These are phyloP conservation scores for Tonatia bakeri DNA, from an alignment of 2,113 vertebrate species.

Conservation along the genomic window DNA sequence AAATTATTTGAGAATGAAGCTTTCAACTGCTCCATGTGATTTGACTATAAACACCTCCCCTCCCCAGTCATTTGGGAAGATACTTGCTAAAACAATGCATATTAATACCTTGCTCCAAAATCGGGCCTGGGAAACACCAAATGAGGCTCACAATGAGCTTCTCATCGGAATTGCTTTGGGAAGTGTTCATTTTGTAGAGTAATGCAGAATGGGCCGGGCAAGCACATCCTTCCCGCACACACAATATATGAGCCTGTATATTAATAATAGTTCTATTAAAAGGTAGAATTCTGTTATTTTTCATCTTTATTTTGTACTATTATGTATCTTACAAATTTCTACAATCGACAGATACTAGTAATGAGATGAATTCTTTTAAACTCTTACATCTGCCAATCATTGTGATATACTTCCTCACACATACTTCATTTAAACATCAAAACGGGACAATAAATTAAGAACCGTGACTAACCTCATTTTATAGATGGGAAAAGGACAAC, in stretches of 20 bases:
- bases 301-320: neutral
- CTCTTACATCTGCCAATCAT: neutral
- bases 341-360: neutral
- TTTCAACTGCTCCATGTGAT: neutral
- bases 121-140: neutral
- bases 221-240: neutral
- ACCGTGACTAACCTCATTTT: neutral
- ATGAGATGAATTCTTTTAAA: constrained; percentile 7
- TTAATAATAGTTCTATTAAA: neutral
- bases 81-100: neutral
- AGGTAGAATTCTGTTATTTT: neutral
- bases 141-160: neutral
- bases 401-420: neutral
- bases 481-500: constrained; percentile 5
- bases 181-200: neutral
- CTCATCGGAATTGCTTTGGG: neutral
- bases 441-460: neutral
- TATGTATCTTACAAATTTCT: neutral
- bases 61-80: neutral
- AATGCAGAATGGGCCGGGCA: neutral
- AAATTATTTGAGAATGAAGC: constrained; percentile 22
- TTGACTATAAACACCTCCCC: neutral
- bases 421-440: constrained; percentile 15
- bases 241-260: neutral
- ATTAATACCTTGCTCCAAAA: constrained; percentile 15